Evolutionary conservation across 2,797 vertebrate genomes (phyloP).

Genomic region (Champsocephalus gunnari): DNA sequence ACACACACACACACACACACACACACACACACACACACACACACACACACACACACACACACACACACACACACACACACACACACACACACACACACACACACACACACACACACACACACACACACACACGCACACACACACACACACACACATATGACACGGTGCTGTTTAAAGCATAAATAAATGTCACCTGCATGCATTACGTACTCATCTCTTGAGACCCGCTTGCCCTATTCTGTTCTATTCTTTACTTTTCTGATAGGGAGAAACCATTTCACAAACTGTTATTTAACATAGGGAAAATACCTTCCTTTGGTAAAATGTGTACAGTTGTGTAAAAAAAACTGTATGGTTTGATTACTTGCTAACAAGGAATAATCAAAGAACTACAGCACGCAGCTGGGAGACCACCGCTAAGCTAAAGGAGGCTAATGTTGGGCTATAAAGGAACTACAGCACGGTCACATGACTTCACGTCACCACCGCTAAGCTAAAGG

Average conservation of each 20-base stretch:
- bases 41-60: neutral
- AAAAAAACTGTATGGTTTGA: neutral
- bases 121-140: no score
- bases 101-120: no score
- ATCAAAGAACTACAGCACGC: neutral
- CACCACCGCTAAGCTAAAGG: no score
- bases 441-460: no score
- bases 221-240: neutral
- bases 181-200: conserved; percentile 62
- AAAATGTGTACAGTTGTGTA: neutral
- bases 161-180: conserved; percentile 61
- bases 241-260: neutral
- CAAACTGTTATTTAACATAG: neutral
- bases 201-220: conserved; percentile 8
- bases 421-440: no score
- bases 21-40: neutral
- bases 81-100: no score
- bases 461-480: no score
- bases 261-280: neutral
- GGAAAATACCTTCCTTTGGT: neutral
- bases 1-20: neutral
- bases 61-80: no score
- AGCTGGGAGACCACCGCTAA: no score
- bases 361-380: neutral
- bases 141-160: no score